phyloP scores from a whole-genome alignment of 2,888 invertebrate genomes.

The Eugnorisma glareosa region DNA sequence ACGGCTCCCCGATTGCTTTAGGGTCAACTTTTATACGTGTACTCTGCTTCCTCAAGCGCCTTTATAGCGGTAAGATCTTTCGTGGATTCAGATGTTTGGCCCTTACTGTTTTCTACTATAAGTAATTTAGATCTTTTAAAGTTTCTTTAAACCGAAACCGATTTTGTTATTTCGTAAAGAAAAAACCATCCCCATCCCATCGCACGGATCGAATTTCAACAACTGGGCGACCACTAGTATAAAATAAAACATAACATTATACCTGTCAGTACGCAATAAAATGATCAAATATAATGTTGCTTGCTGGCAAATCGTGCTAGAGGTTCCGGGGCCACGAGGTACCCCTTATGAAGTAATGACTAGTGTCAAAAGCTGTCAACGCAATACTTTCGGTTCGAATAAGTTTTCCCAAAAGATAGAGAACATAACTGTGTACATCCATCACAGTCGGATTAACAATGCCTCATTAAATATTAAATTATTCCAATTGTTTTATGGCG shows the following conservation, averaged over 20 bases:
- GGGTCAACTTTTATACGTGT: background rate
- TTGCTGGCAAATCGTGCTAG: background rate
- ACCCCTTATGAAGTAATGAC: background rate
- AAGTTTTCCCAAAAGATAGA: background rate
- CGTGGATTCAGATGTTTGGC: background rate
- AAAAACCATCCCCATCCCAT: no score
- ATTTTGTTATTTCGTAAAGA: no score
- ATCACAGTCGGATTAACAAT: constrained; percentile 37
- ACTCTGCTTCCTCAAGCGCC: no score
- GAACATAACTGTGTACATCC: constrained; percentile 14
- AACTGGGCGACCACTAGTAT: background rate
- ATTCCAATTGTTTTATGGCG: constrained; percentile 38
- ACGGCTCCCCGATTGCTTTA: background rate
- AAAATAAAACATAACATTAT: no score
- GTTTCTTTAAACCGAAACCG: no score
- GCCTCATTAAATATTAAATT: constrained; percentile 51
- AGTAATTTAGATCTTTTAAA: no score
- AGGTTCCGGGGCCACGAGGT: background rate
- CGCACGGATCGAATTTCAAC: background rate
- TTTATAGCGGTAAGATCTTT: background rate
- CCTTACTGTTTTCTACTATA: background rate
- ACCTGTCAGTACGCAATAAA: background rate
- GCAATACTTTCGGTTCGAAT: background rate
- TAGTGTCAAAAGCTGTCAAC: background rate
- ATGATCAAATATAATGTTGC: background rate